A percentile compares a stretch with the other conserved stretches of the same genome.
Conservation (phyloP, 2,113 vertebrate species). For the Columba janthina region DNA sequence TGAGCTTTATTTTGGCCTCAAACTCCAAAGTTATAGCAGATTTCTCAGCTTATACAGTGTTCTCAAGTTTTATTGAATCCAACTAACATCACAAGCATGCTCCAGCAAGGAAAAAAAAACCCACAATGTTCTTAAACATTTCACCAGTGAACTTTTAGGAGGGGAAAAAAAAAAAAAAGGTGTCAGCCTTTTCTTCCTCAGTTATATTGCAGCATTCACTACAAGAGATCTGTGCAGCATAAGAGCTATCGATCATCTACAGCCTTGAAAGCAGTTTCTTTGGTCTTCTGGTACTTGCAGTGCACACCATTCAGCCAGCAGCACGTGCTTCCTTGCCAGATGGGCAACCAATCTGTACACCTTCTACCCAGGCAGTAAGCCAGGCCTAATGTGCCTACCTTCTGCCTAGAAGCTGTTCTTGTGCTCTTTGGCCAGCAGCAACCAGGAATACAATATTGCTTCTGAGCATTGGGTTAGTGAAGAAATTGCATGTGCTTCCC, state of each 20-base stretch:
- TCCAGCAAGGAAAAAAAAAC: not conserved
- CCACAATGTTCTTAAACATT: not conserved
- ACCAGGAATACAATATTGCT: slow-evolving; percentile 3
- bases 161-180: not conserved
- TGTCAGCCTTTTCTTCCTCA: not conserved
- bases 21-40: not conserved
- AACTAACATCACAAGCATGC: not conserved
- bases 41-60: not conserved
- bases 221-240: not conserved
- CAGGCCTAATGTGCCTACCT: slow-evolving; percentile 33
- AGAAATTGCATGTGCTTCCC: not conserved
- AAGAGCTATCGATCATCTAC: not conserved
- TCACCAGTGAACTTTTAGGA: not conserved
- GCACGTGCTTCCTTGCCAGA: slow-evolving; percentile 29
- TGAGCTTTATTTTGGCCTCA: slow-evolving; percentile 33
- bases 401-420: slow-evolving; percentile 33
- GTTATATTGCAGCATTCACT: not conserved
- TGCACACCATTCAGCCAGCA: not conserved
- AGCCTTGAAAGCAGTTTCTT: slow-evolving; percentile 10
- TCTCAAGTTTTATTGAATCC: slow-evolving; percentile 25
- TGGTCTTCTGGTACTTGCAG: slow-evolving; percentile 15
- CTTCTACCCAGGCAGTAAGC: not conserved
- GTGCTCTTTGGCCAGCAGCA: slow-evolving; percentile 10
- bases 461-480: not conserved
- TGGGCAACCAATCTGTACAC: slow-evolving; percentile 44